phyloP scores from a whole-genome alignment of 2,888 invertebrate species.

The Polymixis lichenea region DNA sequence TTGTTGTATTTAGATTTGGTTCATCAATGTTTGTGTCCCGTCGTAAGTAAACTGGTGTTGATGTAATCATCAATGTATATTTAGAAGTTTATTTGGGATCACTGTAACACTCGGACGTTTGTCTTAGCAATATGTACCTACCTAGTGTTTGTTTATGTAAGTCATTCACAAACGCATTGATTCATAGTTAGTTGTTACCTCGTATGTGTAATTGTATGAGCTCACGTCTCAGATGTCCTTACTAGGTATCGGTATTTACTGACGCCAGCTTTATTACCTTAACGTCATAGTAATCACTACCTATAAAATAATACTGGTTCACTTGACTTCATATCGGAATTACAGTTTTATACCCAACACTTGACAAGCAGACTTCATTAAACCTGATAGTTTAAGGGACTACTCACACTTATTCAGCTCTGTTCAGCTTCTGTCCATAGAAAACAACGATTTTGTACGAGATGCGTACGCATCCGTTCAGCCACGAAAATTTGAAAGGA shows the following conservation, averaged over 20 bases:
- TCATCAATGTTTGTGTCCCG: conserved; percentile 61
- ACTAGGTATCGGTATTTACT: conserved; percentile 48
- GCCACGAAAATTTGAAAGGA: too few relatives aligned
- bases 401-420: too few relatives aligned
- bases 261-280: conserved; percentile 56
- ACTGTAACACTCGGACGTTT: conserved; percentile 45
- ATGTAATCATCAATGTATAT: conserved; percentile 61
- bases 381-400: conserved; percentile 51
- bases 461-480: too few relatives aligned
- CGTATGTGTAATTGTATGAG: conserved; percentile 52
- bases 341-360: conserved; percentile 28
- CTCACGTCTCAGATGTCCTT: conserved; percentile 62
- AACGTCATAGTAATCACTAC: conserved; percentile 48
- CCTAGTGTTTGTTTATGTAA: conserved; percentile 60
- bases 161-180: conserved; percentile 61
- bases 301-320: conserved; percentile 26
- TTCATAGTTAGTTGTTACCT: conserved; percentile 57
- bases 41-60: conserved; percentile 55
- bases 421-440: too few relatives aligned
- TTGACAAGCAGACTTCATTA: conserved; percentile 48
- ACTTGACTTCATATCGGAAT: conserved; percentile 24
- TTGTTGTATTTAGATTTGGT: conserved; percentile 74
- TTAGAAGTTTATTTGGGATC: conserved; percentile 57
- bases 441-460: too few relatives aligned
- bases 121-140: conserved; percentile 42